A percentile compares a stretch with the other conserved stretches of the same genome.
Evolutionary conservation across 2,113 vertebrate genomes (phyloP).

Genomic region (Dipodomys spectabilis): DNA sequence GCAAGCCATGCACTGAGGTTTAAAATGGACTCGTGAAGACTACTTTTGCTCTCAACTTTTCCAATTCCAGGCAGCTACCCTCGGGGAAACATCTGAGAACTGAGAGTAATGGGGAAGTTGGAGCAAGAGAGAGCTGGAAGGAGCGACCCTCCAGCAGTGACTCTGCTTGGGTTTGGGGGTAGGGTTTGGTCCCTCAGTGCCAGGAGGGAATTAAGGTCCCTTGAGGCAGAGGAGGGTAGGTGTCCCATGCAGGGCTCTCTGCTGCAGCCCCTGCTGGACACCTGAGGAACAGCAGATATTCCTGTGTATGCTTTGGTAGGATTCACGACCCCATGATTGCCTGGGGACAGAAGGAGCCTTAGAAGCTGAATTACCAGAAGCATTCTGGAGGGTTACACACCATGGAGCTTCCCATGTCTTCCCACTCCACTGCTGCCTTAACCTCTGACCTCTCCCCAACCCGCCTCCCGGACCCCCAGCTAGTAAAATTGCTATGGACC

Average conservation of each 20-base stretch:
- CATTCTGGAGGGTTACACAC: no score
- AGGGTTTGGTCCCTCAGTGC: background rate
- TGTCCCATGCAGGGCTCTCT: no score
- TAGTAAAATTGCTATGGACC: background rate
- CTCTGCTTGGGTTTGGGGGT: background rate
- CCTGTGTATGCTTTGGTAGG: no score
- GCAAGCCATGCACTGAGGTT: background rate
- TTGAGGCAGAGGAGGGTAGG: background rate
- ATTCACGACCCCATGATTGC: accelerated
- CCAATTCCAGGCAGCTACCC: background rate
- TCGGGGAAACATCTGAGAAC: no score
- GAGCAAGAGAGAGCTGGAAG: background rate
- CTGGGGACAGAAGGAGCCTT: background rate
- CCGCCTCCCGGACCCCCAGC: no score
- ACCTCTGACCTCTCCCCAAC: background rate
- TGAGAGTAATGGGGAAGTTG: no score
- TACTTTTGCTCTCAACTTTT: background rate
- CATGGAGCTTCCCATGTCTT: no score
- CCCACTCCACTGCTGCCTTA: no score
- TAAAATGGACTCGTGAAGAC: background rate
- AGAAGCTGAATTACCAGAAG: background rate
- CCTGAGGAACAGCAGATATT: no score
- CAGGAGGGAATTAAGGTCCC: no score
- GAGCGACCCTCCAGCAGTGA: no score
- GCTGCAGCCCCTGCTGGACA: no score